phyloP scores from a whole-genome alignment of 2,113 vertebrate species.

The Tyto alba region DNA sequence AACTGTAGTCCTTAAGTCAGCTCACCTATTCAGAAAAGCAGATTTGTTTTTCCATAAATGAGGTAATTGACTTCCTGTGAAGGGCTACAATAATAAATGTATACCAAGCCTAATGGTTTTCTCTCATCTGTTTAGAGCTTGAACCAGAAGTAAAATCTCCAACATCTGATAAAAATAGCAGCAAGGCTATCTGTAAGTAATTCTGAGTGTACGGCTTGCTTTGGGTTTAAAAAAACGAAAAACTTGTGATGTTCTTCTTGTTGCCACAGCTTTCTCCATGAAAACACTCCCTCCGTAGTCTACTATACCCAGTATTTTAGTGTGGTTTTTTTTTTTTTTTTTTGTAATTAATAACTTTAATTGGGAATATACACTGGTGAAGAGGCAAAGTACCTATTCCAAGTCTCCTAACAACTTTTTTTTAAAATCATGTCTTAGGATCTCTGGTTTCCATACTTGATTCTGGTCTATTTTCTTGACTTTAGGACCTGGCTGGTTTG shows the following conservation, averaged over 20 bases:
- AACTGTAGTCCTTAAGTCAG: not conserved
- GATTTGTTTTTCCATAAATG: not conserved
- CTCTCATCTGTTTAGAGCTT: constrained; percentile 69
- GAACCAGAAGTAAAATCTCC: constrained; percentile 79
- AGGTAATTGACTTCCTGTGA: not conserved
- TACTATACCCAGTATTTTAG: not conserved
- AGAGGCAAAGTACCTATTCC: not conserved
- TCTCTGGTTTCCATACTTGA: not conserved
- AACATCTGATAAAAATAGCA: constrained; percentile 78
- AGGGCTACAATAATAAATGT: not conserved
- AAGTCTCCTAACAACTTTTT: not conserved
- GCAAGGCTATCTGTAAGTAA: constrained; percentile 83
- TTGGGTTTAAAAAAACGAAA: not conserved
- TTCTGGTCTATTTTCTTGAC: not conserved
- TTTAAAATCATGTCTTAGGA: not conserved
- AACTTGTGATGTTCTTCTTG: not conserved
- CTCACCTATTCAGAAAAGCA: not conserved
- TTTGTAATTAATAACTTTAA: not conserved
- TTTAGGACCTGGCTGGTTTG: not conserved
- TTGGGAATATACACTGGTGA: not conserved
- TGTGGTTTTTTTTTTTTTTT: too few relatives aligned
- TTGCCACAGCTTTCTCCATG: not conserved
- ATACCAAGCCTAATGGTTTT: not conserved
- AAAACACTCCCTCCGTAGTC: not conserved
- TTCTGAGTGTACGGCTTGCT: not conserved